Evolutionary conservation across 2,888 invertebrate species (phyloP).

Genomic region (Silvanus unidentatus): DNA sequence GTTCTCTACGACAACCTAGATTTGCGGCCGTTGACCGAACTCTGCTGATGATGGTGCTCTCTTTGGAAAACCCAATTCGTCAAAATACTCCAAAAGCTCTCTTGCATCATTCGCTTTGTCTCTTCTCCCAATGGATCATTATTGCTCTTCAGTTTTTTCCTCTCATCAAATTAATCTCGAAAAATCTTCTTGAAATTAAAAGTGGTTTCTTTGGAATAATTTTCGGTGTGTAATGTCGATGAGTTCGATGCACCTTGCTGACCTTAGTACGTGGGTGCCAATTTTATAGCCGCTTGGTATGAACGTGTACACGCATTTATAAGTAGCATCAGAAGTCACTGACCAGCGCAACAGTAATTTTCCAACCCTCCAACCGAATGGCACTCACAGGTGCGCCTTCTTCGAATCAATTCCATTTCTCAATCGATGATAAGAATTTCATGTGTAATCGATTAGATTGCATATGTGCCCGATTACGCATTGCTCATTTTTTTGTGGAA

Average conservation of each 20-base stretch:
- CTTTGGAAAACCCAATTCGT: no score
- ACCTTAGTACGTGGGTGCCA: constrained; percentile 23
- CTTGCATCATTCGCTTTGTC: no score
- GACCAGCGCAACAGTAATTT: constrained; percentile 24
- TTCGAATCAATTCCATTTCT: neutral
- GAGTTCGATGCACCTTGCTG: constrained; percentile 23
- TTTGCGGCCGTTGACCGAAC: constrained; percentile 27
- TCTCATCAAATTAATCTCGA: no score
- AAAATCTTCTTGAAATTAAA: neutral
- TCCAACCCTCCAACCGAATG: constrained; percentile 7
- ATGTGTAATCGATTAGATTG: no score
- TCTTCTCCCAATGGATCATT: no score
- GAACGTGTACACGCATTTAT: constrained; percentile 1
- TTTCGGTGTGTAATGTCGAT: constrained; percentile 14
- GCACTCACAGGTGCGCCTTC: neutral
- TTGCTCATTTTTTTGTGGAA: no score
- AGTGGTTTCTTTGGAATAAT: neutral
- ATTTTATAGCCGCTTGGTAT: constrained; percentile 8
- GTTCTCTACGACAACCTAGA: constrained; percentile 28
- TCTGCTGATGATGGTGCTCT: no score
- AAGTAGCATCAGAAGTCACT: constrained; percentile 18
- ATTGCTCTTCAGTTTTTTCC: no score
- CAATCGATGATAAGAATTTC: no score
- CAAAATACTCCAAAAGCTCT: no score
- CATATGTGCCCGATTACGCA: no score